A percentile compares a stretch with the other conserved stretches of the same genome.
phyloP scores from a whole-genome alignment of 2,113 vertebrate genomes.

The Hippoglossus stenolepis region DNA sequence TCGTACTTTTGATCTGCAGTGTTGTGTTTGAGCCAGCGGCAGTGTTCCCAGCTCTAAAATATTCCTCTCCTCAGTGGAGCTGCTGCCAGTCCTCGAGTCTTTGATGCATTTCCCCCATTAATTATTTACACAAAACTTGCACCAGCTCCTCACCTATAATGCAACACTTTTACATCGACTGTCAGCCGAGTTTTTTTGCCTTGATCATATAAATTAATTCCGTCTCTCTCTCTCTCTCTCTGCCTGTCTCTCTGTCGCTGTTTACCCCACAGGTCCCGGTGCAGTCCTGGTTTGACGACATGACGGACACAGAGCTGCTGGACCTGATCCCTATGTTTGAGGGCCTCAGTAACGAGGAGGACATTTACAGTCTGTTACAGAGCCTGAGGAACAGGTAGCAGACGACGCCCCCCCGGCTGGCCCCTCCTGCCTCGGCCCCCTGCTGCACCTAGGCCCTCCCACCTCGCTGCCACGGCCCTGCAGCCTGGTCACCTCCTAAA shows the following conservation, averaged over 20 bases:
- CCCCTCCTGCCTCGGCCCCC: constrained; percentile 15
- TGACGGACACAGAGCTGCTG: constrained; percentile 96
- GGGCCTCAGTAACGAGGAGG: constrained; percentile 93
- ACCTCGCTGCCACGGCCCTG: constrained; percentile 23
- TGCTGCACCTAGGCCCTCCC: constrained; percentile 31
- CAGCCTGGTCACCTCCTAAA: constrained; percentile 3
- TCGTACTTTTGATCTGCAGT: constrained; percentile 5
- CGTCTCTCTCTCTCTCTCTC: neutral
- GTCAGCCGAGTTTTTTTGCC: constrained; percentile 1
- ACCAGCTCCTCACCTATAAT: constrained; percentile 44
- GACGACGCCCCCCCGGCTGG: constrained; percentile 17
- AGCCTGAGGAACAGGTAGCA: constrained; percentile 96
- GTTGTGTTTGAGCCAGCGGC: constrained; percentile 37
- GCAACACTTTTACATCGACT: constrained; percentile 27
- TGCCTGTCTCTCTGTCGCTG: neutral
- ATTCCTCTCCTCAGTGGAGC: constrained; percentile 28
- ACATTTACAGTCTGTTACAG: constrained; percentile 92
- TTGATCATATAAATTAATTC: constrained; percentile 32
- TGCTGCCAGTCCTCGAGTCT: constrained; percentile 39
- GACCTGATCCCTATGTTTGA: constrained; percentile 98
- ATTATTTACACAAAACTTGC: constrained; percentile 63
- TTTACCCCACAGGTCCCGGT: constrained; percentile 89
- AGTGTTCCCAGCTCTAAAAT: constrained; percentile 36
- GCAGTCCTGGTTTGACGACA: constrained; percentile 99
- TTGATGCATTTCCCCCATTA: constrained; percentile 66